Percentiles rank a stretch among this genome's conserved stretches.
Evolutionary conservation across 2,113 vertebrate genomes (phyloP).

Genomic region (Martes martes): DNA sequence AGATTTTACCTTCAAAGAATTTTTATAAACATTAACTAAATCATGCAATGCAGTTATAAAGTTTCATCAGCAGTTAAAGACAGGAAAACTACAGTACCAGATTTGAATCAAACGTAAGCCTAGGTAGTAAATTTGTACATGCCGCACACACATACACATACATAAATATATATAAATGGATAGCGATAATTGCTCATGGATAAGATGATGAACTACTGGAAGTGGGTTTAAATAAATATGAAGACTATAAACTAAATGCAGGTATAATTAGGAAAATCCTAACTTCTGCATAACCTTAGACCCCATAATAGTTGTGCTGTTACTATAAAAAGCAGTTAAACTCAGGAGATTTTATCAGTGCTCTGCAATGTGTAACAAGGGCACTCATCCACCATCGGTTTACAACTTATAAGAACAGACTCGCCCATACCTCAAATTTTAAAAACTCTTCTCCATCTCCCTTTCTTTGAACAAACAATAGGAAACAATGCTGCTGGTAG

Average conservation of each 20-base stretch:
- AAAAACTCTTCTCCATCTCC: background rate
- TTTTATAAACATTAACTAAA: slow-evolving; percentile 61
- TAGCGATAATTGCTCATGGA: background rate
- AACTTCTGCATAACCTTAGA: background rate
- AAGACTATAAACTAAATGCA: slow-evolving; percentile 9
- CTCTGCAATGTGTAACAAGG: background rate
- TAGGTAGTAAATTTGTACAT: background rate
- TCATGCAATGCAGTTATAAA: slow-evolving; percentile 11
- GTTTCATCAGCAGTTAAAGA: slow-evolving; percentile 25
- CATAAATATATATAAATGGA: background rate
- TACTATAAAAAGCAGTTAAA: background rate
- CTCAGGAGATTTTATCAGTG: background rate
- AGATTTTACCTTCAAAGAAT: slow-evolving; percentile 40
- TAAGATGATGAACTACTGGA: background rate
- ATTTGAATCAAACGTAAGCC: background rate
- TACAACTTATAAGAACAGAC: background rate
- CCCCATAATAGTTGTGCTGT: background rate
- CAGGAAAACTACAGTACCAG: background rate
- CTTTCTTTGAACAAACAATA: slow-evolving; percentile 2
- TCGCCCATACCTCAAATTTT: background rate
- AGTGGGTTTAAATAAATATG: background rate
- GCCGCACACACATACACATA: background rate
- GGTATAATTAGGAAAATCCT: background rate
- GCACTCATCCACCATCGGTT: background rate
- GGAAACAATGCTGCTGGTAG: background rate